Evolutionary conservation across 1,140 invertebrate species (phyloP).

Genomic region (Adelges cooleyi): DNA sequence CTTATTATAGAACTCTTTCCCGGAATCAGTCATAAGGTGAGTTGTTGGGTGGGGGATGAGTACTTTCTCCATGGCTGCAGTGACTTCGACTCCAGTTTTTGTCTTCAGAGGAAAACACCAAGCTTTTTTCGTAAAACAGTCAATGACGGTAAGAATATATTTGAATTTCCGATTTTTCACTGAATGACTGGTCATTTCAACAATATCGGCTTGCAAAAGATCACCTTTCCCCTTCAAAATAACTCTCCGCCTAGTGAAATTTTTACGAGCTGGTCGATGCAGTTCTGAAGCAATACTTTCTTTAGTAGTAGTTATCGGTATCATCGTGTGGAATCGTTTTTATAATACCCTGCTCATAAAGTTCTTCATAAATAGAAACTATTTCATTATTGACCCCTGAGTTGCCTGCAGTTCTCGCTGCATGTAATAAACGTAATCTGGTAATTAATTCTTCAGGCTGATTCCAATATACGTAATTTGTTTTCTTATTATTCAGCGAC

Average conservation of each 20-base stretch:
- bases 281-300: conserved; percentile 12
- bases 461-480: conserved; percentile 2
- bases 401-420: background rate
- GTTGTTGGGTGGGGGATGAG: background rate
- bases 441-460: background rate
- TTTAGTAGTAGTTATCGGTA: no score
- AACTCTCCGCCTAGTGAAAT: conserved; percentile 7
- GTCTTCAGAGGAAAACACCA: conserved; percentile 40
- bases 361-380: background rate
- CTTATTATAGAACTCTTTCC: conserved; percentile 36
- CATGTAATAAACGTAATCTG: background rate
- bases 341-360: background rate
- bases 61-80: conserved; percentile 33
- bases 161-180: conserved; percentile 33
- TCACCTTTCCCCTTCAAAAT: conserved; percentile 29
- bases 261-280: conserved; percentile 4
- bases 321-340: no score
- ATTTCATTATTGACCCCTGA: background rate
- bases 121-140: conserved; percentile 39
- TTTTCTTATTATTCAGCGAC: background rate
- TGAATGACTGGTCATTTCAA: conserved; percentile 27
- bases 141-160: conserved; percentile 36
- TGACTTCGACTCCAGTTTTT: conserved; percentile 38
- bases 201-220: conserved; percentile 29
- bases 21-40: background rate